Conservation (phyloP, 2,113 vertebrate genomes). For the Heterocephalus glaber region DNA sequence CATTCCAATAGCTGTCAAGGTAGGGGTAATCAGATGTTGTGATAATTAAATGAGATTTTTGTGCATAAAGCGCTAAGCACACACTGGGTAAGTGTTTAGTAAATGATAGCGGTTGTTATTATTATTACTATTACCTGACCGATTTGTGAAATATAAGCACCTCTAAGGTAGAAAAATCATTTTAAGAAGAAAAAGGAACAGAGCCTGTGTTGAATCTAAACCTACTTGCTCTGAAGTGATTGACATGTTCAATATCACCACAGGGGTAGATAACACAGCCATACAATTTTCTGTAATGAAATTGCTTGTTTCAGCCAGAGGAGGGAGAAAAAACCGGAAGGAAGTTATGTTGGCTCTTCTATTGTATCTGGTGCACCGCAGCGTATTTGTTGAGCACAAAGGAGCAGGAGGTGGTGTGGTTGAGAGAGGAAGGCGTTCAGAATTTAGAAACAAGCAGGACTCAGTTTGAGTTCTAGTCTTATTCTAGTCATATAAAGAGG, state of each 20-base stretch:
- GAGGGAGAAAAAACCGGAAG: neutral
- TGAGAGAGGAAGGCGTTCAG: neutral
- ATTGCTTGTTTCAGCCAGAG: constrained; percentile 60
- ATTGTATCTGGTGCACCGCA: neutral
- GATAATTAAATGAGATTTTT: constrained; percentile 11
- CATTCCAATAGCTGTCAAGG: neutral
- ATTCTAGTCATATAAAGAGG: neutral
- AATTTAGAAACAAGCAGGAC: neutral
- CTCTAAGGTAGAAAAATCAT: constrained; percentile 40
- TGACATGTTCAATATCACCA: constrained; percentile 14
- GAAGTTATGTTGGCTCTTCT: neutral
- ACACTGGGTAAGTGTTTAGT: neutral
- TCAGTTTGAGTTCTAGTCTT: neutral
- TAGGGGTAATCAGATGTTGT: neutral
- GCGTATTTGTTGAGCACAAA: neutral
- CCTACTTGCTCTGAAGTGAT: neutral
- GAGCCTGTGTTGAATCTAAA: neutral
- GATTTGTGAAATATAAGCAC: constrained; percentile 8
- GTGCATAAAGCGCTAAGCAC: neutral
- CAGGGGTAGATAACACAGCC: neutral
- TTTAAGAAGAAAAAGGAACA: constrained; percentile 33
- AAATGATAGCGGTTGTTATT: neutral
- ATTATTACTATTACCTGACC: constrained; percentile 16
- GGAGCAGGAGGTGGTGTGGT: neutral
- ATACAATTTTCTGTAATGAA: constrained; percentile 47